A percentile compares a stretch with the other conserved stretches of the same genome.
These are phyloP conservation scores for Leuctra nigra DNA, from an alignment of 2,888 invertebrate species.

Conservation along the genomic window DNA sequence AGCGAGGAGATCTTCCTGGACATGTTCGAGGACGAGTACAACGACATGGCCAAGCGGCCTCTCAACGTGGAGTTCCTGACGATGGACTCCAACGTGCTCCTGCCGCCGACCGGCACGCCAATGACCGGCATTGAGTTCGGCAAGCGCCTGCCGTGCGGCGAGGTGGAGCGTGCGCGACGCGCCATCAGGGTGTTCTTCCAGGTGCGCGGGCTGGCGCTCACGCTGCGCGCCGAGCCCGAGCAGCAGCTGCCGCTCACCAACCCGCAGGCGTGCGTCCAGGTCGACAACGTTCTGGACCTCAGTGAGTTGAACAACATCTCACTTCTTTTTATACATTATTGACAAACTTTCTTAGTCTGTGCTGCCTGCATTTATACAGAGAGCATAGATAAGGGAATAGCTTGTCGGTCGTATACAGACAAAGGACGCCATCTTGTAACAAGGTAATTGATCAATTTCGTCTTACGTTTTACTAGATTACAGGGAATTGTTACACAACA, in stretches of 20 bases:
- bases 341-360: too few species aligned
- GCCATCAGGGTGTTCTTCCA: constrained; percentile 92
- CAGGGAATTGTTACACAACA: too few species aligned
- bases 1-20: constrained; percentile 97
- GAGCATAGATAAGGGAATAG: too few species aligned
- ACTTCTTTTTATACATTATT: too few species aligned
- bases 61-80: constrained; percentile 91
- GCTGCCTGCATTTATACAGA: too few species aligned
- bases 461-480: too few species aligned
- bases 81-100: constrained; percentile 91
- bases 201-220: constrained; percentile 71
- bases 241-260: constrained; percentile 84
- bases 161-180: constrained; percentile 80
- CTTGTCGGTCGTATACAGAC: too few species aligned
- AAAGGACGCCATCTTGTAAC: too few species aligned
- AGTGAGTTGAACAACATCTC: too few species aligned
- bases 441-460: too few species aligned
- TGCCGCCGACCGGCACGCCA: constrained; percentile 94
- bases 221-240: constrained; percentile 69
- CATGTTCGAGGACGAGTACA: constrained; percentile 97
- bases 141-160: constrained; percentile 91
- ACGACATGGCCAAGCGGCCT: constrained; percentile 80
- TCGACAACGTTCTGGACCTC: constrained; percentile 91
- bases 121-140: constrained; percentile 93
- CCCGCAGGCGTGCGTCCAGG: constrained; percentile 80